Conservation (phyloP, 2,113 vertebrate species). For the Hucho hucho region DNA sequence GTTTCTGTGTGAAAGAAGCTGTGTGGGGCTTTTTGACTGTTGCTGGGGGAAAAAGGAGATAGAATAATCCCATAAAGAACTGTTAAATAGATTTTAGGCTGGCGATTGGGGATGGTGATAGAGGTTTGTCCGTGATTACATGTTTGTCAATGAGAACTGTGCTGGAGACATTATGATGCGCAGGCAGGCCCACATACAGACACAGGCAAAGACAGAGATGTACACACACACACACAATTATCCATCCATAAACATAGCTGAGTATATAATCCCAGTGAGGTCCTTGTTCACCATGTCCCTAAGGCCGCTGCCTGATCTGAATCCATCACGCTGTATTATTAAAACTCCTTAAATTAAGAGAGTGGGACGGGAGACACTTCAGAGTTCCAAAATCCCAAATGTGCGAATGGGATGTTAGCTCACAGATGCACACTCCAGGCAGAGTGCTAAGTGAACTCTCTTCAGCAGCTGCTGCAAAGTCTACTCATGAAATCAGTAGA, state of each 20-base stretch:
- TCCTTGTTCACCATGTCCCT: too few relatives aligned
- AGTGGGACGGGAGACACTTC: too few relatives aligned
- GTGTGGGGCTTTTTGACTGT: background rate
- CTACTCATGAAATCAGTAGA: background rate
- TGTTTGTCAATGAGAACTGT: background rate
- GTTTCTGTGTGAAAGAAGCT: background rate
- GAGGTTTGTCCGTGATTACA: constrained; percentile 2
- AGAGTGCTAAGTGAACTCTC: background rate
- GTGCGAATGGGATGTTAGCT: background rate
- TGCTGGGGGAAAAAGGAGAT: background rate
- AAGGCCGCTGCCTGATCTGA: background rate
- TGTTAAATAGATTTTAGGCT: background rate
- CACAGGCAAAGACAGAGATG: background rate
- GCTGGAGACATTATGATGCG: background rate
- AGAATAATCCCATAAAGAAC: background rate
- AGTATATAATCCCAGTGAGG: too few relatives aligned
- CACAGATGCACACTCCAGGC: background rate
- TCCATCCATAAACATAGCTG: too few relatives aligned
- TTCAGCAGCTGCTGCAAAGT: background rate
- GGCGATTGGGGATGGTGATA: background rate
- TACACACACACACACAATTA: too few relatives aligned
- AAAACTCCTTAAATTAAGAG: too few relatives aligned
- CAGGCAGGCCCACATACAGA: constrained; percentile 1
- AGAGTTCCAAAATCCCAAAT: background rate
- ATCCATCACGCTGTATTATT: background rate